Percentiles rank a stretch among this genome's conserved stretches.
phyloP scores from a whole-genome alignment of 2,113 vertebrate genomes.

The Tetrao urogallus region DNA sequence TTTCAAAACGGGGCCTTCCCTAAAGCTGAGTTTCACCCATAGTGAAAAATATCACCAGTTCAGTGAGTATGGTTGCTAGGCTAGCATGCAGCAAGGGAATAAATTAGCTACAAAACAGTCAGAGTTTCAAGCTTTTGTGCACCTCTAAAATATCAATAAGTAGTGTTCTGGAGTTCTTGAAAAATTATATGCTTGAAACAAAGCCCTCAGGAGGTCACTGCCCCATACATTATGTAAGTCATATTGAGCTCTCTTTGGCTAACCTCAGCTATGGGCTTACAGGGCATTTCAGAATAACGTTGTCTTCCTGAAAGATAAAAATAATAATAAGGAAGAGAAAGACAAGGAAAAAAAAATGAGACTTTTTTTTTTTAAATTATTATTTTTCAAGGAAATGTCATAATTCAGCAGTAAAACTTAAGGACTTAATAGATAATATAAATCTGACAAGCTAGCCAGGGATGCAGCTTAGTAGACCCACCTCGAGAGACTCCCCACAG shows the following conservation, averaged over 20 bases:
- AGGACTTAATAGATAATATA: background rate
- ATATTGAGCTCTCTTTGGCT: background rate
- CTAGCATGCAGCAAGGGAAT: constrained; percentile 49
- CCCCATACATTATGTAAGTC: background rate
- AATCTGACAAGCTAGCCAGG: constrained; percentile 1
- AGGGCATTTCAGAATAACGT: constrained; percentile 14
- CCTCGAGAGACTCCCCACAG: background rate
- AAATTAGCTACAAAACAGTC: constrained; percentile 62
- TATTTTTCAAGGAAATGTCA: constrained; percentile 11
- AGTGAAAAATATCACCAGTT: background rate
- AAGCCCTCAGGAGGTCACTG: constrained; percentile 3
- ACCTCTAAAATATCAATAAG: constrained; percentile 64
- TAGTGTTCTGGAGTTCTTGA: constrained; percentile 19
- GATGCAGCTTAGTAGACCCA: background rate
- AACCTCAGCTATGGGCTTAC: background rate
- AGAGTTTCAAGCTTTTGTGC: constrained; percentile 35
- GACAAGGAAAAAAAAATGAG: background rate
- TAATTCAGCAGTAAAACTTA: background rate
- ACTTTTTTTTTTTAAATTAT: background rate
- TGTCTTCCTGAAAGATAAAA: constrained; percentile 6
- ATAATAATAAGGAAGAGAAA: background rate
- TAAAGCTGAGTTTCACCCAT: constrained; percentile 44
- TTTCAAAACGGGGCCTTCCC: constrained; percentile 22
- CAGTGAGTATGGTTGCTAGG: constrained; percentile 30
- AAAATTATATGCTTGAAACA: constrained; percentile 53